Conservation (phyloP, 2,113 vertebrate genomes). For the Anolis sagrei region DNA sequence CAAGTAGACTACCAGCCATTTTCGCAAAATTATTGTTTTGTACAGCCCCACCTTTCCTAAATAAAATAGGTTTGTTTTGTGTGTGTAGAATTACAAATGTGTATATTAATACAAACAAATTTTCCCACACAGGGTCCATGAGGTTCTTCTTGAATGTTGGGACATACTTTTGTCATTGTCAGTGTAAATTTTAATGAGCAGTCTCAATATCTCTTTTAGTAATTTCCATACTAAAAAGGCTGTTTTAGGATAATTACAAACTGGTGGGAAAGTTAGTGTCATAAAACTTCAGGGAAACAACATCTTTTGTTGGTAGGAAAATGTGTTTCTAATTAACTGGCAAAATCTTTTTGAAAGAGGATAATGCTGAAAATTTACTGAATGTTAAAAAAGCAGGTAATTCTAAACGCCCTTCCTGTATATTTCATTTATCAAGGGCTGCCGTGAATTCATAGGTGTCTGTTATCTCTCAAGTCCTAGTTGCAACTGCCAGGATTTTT, state of each 20-base stretch:
- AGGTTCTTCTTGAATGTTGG: no score
- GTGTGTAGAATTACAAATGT: no score
- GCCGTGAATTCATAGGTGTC: constrained; percentile 24
- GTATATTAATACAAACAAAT: no score
- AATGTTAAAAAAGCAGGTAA: constrained; percentile 37
- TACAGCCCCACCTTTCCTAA: no score
- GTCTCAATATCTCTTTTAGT: neutral
- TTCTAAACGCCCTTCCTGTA: constrained; percentile 10
- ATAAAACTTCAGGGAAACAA: constrained; percentile 17
- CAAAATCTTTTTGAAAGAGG: constrained; percentile 31
- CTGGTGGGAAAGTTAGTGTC: constrained; percentile 13
- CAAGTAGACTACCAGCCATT: no score
- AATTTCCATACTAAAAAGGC: neutral
- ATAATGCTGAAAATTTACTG: constrained; percentile 17
- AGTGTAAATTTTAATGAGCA: neutral
- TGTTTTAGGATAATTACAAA: neutral
- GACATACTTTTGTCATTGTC: no score
- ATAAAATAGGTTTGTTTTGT: no score
- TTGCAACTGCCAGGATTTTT: neutral
- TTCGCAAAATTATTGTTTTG: no score
- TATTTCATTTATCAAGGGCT: constrained; percentile 23
- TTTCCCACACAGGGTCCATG: no score
- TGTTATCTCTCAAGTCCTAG: constrained; percentile 1
- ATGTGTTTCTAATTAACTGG: constrained; percentile 44
- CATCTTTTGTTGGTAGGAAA: constrained; percentile 41